Evolutionary conservation across 2,888 invertebrate genomes (phyloP).

Genomic region (Petrolisthes cinctipes): DNA sequence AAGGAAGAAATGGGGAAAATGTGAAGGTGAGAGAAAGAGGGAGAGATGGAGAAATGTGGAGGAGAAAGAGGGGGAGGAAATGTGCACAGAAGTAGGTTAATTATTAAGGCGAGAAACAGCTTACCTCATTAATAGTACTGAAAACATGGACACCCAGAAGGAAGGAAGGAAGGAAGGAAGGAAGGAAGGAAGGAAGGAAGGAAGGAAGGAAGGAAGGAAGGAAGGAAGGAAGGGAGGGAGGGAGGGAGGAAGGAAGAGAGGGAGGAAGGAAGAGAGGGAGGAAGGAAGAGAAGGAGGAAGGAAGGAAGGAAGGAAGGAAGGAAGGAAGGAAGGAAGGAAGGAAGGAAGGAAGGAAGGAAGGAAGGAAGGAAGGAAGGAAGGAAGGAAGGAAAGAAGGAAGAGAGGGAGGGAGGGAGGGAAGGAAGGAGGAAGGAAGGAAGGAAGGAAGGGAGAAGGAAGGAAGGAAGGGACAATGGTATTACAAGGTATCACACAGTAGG

Average conservation of each 20-base stretch:
- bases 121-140: too few species aligned
- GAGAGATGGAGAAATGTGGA: too few species aligned
- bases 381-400: background rate
- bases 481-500: background rate
- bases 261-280: conserved; percentile 1
- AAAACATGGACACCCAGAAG: background rate
- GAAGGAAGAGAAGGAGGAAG: conserved; percentile 10
- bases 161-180: background rate
- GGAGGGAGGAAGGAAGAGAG: conserved; percentile 8
- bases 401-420: background rate
- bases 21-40: background rate
- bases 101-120: too few species aligned
- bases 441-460: background rate
- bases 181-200: conserved; percentile 12
- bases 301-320: background rate
- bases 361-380: background rate
- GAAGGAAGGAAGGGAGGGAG: conserved; percentile 5
- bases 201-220: conserved; percentile 6
- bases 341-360: background rate
- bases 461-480: background rate
- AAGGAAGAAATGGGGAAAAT: too few species aligned
- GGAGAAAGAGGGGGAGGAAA: background rate
- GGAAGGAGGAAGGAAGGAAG: background rate
- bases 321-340: background rate
- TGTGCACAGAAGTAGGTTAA: too few species aligned